These are phyloP conservation scores for Ivindomyrus marchei DNA, from an alignment of 2,113 vertebrate genomes.

Conservation along the genomic window DNA sequence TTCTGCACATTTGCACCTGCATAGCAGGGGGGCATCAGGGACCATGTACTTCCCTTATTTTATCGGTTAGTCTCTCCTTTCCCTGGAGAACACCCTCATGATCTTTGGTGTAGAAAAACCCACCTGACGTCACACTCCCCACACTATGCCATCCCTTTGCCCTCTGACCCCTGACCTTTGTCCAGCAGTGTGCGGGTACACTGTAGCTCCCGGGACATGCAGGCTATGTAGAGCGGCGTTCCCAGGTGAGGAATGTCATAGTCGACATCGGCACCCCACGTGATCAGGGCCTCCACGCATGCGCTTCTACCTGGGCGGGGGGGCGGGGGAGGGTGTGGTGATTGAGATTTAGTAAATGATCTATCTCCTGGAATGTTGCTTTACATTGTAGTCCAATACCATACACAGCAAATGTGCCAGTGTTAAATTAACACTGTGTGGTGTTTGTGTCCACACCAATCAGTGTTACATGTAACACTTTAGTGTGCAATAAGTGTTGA, in stretches of 20 bases:
- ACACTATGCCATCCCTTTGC: neutral
- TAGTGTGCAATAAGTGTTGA: neutral
- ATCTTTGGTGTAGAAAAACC: neutral
- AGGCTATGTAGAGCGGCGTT: constrained; percentile 79
- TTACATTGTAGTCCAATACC: neutral
- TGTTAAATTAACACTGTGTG: too few species aligned
- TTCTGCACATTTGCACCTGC: constrained; percentile 77
- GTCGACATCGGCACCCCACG: constrained; percentile 76
- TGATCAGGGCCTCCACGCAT: constrained; percentile 71
- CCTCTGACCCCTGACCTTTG: constrained; percentile 55
- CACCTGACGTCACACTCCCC: neutral
- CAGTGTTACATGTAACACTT: too few species aligned
- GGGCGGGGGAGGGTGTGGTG: neutral
- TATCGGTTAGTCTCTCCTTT: neutral
- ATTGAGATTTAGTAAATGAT: too few species aligned
- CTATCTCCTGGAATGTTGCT: neutral
- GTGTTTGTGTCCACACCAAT: too few species aligned
- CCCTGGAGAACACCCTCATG: neutral
- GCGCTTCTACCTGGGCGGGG: constrained; percentile 63
- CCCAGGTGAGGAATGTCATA: constrained; percentile 77
- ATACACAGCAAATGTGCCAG: too few species aligned
- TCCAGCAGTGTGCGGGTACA: constrained; percentile 74
- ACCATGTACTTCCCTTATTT: neutral
- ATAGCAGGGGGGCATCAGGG: neutral
- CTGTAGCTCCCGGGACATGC: constrained; percentile 68